A percentile compares a stretch with the other conserved stretches of the same genome.
Evolutionary conservation across 1,140 invertebrate species (phyloP).

Genomic region (Drosophila pallidifrons): DNA sequence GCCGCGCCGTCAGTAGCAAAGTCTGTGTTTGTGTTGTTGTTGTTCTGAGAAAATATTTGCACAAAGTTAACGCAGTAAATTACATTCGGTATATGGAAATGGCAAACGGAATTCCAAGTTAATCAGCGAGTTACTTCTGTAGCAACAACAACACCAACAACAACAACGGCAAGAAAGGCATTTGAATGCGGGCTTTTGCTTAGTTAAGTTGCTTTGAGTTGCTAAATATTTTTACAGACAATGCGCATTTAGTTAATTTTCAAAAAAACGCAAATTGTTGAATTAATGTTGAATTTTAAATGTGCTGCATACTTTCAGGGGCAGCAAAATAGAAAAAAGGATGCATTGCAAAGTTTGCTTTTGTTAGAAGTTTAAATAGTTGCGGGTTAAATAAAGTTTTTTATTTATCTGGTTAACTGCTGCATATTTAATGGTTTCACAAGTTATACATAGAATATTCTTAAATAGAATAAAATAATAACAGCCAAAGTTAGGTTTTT

Average conservation of each 20-base stretch:
- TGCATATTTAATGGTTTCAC: too few relatives aligned
- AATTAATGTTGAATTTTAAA: constrained; percentile 1
- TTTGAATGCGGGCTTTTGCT: constrained; percentile 19
- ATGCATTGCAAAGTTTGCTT: too few relatives aligned
- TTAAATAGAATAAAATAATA: too few relatives aligned
- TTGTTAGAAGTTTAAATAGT: too few relatives aligned
- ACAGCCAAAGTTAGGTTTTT: too few relatives aligned
- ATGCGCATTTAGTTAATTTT: constrained; percentile 18
- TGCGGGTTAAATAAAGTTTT: too few relatives aligned
- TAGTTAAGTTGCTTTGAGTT: constrained; percentile 1
- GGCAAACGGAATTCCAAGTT: constrained; percentile 50
- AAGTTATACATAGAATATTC: too few relatives aligned
- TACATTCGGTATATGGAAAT: constrained; percentile 49
- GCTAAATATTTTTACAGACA: constrained; percentile 36
- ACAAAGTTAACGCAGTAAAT: constrained; percentile 51
- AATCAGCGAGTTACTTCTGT: constrained; percentile 52
- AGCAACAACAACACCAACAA: constrained; percentile 6
- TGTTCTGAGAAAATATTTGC: constrained; percentile 46
- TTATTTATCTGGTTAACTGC: too few relatives aligned
- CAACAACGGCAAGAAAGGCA: neutral
- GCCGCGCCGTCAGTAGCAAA: neutral
- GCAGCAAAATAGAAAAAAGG: too few relatives aligned
- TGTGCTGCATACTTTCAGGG: neutral
- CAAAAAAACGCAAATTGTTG: constrained; percentile 13
- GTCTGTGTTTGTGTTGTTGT: constrained; percentile 5